A percentile compares a stretch with the other conserved stretches of the same genome.
Conservation (phyloP, 2,113 vertebrate genomes). For the Zosterops lateralis region DNA sequence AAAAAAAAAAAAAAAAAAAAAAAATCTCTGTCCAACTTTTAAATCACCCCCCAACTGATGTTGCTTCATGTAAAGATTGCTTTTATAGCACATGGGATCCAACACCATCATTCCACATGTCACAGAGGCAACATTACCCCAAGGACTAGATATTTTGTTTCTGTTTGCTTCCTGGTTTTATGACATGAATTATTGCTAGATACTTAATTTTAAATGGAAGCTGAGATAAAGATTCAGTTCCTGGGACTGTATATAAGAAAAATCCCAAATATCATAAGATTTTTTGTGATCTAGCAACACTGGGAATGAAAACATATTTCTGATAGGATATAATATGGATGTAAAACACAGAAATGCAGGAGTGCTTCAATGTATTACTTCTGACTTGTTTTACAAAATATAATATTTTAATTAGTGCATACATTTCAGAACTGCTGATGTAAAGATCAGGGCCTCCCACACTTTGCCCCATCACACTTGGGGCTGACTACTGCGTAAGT, state of each 20-base stretch:
- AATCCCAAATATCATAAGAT: neutral
- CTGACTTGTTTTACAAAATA: neutral
- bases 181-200: neutral
- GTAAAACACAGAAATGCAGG: neutral
- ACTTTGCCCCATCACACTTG: rapidly evolving
- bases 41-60: neutral
- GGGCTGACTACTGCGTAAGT: neutral
- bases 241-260: neutral
- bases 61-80: neutral
- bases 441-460: neutral
- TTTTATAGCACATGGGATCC: neutral
- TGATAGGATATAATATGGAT: neutral
- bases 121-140: neutral
- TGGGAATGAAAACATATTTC: neutral
- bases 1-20: neutral
- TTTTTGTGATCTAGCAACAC: neutral
- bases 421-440: neutral
- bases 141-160: neutral
- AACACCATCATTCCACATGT: neutral
- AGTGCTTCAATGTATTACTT: neutral
- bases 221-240: neutral
- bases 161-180: neutral
- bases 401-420: neutral
- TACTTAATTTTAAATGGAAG: neutral
- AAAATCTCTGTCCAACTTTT: neutral